Base-by-base conservation (phyloP, 2,113 vertebrate species). In the Gasterosteus aculeatus region DNA sequence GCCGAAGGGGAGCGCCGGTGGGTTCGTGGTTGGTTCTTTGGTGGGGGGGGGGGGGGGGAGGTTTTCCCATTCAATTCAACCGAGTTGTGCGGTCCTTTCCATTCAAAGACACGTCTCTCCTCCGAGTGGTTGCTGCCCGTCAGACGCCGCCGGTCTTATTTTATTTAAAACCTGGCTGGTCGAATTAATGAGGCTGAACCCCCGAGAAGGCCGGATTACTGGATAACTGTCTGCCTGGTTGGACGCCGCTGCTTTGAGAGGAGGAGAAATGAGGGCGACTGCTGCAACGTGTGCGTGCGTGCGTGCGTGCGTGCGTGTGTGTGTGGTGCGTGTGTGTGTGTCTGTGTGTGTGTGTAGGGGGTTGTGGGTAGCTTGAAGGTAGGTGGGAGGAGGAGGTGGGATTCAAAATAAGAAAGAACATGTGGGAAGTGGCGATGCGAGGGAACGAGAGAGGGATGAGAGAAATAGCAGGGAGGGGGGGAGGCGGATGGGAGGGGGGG, bases 101-200 rank as follows among this genome's bases (percentile, higher is more conserved):
- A 26, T 26, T 26, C 22, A 26, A 26, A 26, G 22, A 26, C 22
- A 26, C 22, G 22, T 26, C 22, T 26, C 22, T 26, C 22, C 22
- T 26, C 33, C 5, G 33, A 35, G 33, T 35, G 33, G 33, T 35
- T 35, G 3, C 33, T 35, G 33, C 22, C 33, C 33, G 5, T 35
- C 33, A 35, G 33, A 3, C 22, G 22, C 22, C 22, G 22, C 22
- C 22, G 22, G 33, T 35, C 33, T 35, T 35, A 35, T 35, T 35
- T 35, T 35, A 35, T 35, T 35, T 83, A 86, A 90, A 85, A 79
- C 67, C 2, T 18, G 15, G 19, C 4, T 33, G 14, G 19, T 54
- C 69, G 81, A 83, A 84, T 89, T 89, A 90, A 91, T 85, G 79
- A 87, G 68, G 73, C 76, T 75, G 57, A 69, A 80, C 72, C 0